These are phyloP conservation scores for Piprites chloris DNA, from an alignment of 2,113 vertebrate species.

Conservation along the genomic window DNA sequence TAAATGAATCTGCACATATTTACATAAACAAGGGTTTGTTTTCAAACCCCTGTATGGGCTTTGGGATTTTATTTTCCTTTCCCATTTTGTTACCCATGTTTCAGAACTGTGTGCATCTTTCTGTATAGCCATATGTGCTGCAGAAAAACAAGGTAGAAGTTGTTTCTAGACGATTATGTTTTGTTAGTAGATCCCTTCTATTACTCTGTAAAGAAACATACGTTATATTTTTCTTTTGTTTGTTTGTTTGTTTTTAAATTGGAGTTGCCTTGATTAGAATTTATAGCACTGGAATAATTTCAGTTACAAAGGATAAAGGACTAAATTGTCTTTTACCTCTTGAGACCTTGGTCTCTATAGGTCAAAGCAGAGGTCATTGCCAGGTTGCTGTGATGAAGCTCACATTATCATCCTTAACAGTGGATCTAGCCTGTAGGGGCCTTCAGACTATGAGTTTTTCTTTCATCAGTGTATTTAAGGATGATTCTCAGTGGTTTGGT, in stretches of 20 bases:
- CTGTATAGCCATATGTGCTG: not conserved
- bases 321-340: constrained; percentile 69
- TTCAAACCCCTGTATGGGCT: not conserved
- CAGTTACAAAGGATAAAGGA: constrained; percentile 55
- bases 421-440: not conserved
- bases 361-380: constrained; percentile 58
- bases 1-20: not conserved
- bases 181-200: not conserved
- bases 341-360: constrained; percentile 63
- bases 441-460: not conserved
- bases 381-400: constrained; percentile 31
- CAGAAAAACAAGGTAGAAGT: not conserved
- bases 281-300: constrained; percentile 49
- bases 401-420: not conserved
- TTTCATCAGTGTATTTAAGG: constrained; percentile 49
- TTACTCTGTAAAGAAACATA: constrained; percentile 19
- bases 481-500: not conserved
- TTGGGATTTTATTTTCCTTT: not conserved
- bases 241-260: not conserved
- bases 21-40: not conserved
- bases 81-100: not conserved
- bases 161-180: not conserved
- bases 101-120: not conserved
- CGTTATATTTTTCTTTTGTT: not conserved
- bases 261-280: constrained; percentile 58